Conservation (phyloP, 2,888 invertebrate species). For the Quadriops clusia region DNA sequence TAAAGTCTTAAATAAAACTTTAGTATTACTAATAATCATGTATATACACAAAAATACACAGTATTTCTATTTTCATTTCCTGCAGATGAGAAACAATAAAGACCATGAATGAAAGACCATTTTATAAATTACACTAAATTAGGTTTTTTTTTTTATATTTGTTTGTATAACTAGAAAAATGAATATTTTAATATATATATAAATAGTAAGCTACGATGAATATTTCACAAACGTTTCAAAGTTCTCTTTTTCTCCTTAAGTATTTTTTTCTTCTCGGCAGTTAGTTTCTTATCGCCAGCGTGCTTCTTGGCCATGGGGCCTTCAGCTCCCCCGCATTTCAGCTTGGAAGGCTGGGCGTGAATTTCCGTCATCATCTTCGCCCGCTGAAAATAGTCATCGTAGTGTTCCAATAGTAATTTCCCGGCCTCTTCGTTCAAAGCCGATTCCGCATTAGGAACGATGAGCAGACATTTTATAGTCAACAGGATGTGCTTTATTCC, state of each 20-base stretch:
- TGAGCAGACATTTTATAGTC: conserved; percentile 90
- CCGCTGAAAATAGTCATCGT: conserved; percentile 81
- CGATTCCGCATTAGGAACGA: conserved; percentile 94
- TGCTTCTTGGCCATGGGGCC: conserved; percentile 77
- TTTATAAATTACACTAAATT: too few relatives aligned
- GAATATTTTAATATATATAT: not conserved
- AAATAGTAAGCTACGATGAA: not conserved
- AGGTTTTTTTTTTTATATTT: too few relatives aligned
- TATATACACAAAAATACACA: too few relatives aligned
- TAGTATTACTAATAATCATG: too few relatives aligned
- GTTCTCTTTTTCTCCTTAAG: conserved; percentile 77
- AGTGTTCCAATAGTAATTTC: conserved; percentile 81
- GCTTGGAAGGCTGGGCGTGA: conserved; percentile 60
- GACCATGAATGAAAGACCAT: too few relatives aligned
- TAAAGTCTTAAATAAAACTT: too few relatives aligned
- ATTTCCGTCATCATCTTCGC: conserved; percentile 88
- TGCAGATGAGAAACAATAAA: too few relatives aligned
- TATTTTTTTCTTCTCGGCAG: conserved; percentile 60
- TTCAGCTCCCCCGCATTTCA: conserved; percentile 38
- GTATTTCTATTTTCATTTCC: too few relatives aligned
- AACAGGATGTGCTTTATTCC: conserved; percentile 88
- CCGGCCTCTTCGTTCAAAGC: conserved; percentile 96
- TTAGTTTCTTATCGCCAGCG: conserved; percentile 64
- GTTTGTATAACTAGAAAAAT: conserved; percentile 2
- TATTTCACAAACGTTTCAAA: conserved; percentile 68